These are phyloP conservation scores for Venturia canescens DNA, from an alignment of 1,140 invertebrate species.

Conservation along the genomic window DNA sequence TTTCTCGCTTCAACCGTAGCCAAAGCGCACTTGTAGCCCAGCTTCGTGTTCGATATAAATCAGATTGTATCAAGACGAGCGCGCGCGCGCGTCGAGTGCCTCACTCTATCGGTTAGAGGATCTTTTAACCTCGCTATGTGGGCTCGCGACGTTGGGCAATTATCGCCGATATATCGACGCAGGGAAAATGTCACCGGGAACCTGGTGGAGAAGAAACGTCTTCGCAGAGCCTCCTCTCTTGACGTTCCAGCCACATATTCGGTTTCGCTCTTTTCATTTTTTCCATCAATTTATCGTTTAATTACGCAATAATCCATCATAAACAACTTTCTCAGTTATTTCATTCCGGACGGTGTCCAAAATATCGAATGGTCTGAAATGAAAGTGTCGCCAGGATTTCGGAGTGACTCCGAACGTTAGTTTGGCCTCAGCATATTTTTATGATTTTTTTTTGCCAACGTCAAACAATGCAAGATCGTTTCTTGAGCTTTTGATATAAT, in stretches of 20 bases:
- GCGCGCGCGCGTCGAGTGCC: conserved; percentile 53
- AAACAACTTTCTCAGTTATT: too few relatives aligned
- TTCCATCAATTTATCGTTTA: too few relatives aligned
- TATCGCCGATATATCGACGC: conserved; percentile 70
- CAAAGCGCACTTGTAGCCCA: conserved; percentile 54
- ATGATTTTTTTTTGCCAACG: too few relatives aligned
- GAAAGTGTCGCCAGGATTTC: too few relatives aligned
- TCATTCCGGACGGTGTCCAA: too few relatives aligned
- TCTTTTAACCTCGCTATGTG: conserved; percentile 60
- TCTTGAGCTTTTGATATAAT: too few relatives aligned
- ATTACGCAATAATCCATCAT: background rate
- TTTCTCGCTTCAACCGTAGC: conserved; percentile 31
- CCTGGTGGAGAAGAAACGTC: conserved; percentile 50
- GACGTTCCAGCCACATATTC: background rate
- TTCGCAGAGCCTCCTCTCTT: background rate
- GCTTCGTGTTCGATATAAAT: conserved; percentile 70
- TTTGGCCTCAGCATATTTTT: too few relatives aligned
- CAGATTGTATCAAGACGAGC: conserved; percentile 68
- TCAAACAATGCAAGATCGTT: too few relatives aligned
- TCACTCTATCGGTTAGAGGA: conserved; percentile 61
- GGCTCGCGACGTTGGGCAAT: conserved; percentile 63
- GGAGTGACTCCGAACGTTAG: too few relatives aligned
- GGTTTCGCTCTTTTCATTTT: background rate
- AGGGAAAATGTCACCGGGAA: conserved; percentile 65
- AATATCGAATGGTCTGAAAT: too few relatives aligned